phyloP scores from a whole-genome alignment of 2,797 vertebrate genomes.

The Sandelia bainsii region DNA sequence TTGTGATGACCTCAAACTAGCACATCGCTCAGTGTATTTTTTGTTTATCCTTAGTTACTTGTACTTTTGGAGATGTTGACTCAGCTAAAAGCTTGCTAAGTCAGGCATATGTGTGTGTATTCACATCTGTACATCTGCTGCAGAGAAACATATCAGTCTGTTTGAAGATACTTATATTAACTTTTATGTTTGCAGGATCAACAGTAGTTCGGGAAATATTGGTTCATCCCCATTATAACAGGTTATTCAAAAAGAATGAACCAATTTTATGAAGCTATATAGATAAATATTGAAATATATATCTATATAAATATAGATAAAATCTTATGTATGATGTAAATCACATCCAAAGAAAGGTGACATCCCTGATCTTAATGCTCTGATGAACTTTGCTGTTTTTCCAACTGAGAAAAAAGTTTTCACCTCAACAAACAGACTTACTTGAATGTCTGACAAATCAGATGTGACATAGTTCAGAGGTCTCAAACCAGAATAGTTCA shows the following conservation, averaged over 20 bases:
- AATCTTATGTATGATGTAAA: no score
- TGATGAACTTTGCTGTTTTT: not conserved
- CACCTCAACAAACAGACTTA: not conserved
- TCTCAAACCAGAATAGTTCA: not conserved
- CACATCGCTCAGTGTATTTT: constrained; percentile 57
- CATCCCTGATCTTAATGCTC: not conserved
- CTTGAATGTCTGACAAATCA: not conserved
- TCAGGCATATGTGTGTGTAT: constrained; percentile 46
- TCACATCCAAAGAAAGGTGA: no score
- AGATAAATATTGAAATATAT: no score
- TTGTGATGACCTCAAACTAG: constrained; percentile 63
- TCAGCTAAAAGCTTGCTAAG: constrained; percentile 41
- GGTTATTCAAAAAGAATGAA: no score
- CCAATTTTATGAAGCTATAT: no score
- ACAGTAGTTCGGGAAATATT: not conserved
- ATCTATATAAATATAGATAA: not conserved
- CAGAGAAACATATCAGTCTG: constrained; percentile 36
- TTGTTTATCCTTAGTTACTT: constrained; percentile 63
- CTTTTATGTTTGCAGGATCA: constrained; percentile 16
- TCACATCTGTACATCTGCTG: constrained; percentile 61
- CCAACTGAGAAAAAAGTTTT: not conserved
- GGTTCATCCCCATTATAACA: not conserved
- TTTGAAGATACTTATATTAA: constrained; percentile 3
- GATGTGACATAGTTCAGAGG: not conserved
- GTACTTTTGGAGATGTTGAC: constrained; percentile 48